Evolutionary conservation across 2,113 vertebrate genomes (phyloP).

Genomic region (Prinia subflava): DNA sequence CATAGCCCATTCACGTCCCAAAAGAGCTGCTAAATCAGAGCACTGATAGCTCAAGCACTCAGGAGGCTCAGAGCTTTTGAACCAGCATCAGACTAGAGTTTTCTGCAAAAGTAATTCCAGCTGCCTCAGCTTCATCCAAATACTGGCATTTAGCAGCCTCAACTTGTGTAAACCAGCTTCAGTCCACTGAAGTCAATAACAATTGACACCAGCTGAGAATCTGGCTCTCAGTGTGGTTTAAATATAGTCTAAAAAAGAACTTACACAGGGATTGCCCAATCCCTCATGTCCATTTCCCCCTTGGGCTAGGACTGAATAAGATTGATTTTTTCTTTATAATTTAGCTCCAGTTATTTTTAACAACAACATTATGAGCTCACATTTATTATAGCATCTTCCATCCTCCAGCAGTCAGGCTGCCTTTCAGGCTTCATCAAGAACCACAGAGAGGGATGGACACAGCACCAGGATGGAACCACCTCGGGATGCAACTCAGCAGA

Average conservation of each 20-base stretch:
- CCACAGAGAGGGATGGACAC: not conserved
- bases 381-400: slow-evolving; percentile 11
- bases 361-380: not conserved
- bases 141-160: slow-evolving; percentile 27
- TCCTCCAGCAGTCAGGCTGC: not conserved
- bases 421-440: not conserved
- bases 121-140: not conserved
- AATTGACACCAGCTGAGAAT: slow-evolving; percentile 62
- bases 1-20: not conserved
- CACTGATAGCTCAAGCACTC: not conserved
- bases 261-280: slow-evolving; percentile 44
- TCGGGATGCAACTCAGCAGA: not conserved
- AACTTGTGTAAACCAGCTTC: slow-evolving; percentile 61
- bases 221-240: not conserved
- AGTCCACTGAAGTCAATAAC: slow-evolving; percentile 44
- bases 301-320: not conserved
- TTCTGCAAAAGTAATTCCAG: slow-evolving; percentile 32
- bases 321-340: slow-evolving; percentile 11
- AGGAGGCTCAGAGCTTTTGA: slow-evolving; percentile 6
- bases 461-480: not conserved
- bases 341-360: slow-evolving; percentile 49
- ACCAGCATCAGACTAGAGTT: not conserved
- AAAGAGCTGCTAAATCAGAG: slow-evolving; percentile 54
- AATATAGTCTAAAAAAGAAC: slow-evolving; percentile 55
- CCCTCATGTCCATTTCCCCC: slow-evolving; percentile 26